A percentile compares a stretch with the other conserved stretches of the same genome.
Conservation (phyloP, 53 echinoderm and acorn worm species). For the Arbacia lixula region DNA sequence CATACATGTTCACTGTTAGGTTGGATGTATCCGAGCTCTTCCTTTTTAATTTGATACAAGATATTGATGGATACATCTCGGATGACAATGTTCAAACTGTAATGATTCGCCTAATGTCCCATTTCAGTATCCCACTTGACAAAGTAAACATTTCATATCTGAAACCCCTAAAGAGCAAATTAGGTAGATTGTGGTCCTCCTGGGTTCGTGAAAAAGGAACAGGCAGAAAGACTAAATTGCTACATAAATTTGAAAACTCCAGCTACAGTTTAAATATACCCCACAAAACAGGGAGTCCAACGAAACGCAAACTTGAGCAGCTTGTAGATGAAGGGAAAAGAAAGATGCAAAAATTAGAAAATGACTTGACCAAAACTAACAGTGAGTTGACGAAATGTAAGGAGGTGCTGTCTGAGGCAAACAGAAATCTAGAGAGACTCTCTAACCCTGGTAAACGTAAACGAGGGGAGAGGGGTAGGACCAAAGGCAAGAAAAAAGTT, state of each 20-base stretch:
- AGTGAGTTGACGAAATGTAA: slow-evolving; percentile 17
- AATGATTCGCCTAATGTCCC: background rate
- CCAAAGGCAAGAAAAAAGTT: slow-evolving; percentile 29
- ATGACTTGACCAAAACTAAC: background rate
- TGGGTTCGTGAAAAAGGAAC: slow-evolving; percentile 24
- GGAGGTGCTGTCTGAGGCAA: background rate
- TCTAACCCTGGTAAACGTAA: background rate
- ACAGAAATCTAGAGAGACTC: background rate
- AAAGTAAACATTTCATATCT: background rate
- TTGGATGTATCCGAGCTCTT: background rate
- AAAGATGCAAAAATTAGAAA: slow-evolving; percentile 21
- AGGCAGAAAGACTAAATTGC: slow-evolving; percentile 5
- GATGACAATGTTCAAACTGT: background rate
- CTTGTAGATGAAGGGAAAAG: slow-evolving; percentile 13
- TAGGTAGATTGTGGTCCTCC: slow-evolving; percentile 14
- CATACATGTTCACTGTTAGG: too few species aligned
- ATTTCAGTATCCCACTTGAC: background rate
- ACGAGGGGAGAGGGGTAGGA: slow-evolving; percentile 1
- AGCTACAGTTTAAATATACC: background rate
- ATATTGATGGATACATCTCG: background rate
- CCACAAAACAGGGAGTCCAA: slow-evolving; percentile 39
- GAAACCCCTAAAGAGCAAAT: background rate
- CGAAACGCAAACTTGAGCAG: slow-evolving; percentile 22
- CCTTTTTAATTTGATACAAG: background rate
- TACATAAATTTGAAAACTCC: slow-evolving; percentile 15